Percentiles rank a stretch among this genome's conserved stretches.
These are phyloP conservation scores for Parelbella ahira DNA, from an alignment of 2,888 invertebrate genomes.

Conservation along the genomic window DNA sequence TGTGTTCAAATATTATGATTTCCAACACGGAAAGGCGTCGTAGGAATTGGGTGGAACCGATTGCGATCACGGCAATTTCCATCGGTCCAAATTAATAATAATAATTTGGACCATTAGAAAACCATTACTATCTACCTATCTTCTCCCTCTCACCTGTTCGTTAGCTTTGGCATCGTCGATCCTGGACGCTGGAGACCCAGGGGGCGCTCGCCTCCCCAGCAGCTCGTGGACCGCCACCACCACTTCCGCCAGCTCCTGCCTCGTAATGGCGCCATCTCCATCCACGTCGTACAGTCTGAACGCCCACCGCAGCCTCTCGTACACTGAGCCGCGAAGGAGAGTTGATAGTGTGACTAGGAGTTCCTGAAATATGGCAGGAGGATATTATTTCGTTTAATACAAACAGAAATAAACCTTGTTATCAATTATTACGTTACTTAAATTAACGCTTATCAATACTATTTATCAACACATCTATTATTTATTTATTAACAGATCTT, in stretches of 20 bases:
- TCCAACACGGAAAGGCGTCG: too few species aligned
- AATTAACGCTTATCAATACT: too few species aligned
- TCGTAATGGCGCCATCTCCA: slow-evolving; percentile 96
- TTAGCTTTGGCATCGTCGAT: slow-evolving; percentile 91
- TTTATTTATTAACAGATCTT: too few species aligned
- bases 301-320: slow-evolving; percentile 97
- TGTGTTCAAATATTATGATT: too few species aligned
- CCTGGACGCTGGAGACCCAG: slow-evolving; percentile 79
- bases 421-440: neutral
- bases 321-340: slow-evolving; percentile 93
- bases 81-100: too few species aligned
- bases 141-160: slow-evolving; percentile 87
- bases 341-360: slow-evolving; percentile 96
- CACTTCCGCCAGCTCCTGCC: slow-evolving; percentile 93
- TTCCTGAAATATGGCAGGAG: too few species aligned
- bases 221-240: slow-evolving; percentile 94
- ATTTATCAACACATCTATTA: too few species aligned
- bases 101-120: too few species aligned
- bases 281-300: slow-evolving; percentile 98
- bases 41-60: too few species aligned
- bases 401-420: neutral
- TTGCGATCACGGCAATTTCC: too few species aligned
- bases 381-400: too few species aligned
- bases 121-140: too few species aligned
- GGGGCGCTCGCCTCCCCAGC: slow-evolving; percentile 88